Percentiles rank a stretch among this genome's conserved stretches.
Conservation (phyloP, 2,888 invertebrate genomes). For the Oligia fasciuncula region DNA sequence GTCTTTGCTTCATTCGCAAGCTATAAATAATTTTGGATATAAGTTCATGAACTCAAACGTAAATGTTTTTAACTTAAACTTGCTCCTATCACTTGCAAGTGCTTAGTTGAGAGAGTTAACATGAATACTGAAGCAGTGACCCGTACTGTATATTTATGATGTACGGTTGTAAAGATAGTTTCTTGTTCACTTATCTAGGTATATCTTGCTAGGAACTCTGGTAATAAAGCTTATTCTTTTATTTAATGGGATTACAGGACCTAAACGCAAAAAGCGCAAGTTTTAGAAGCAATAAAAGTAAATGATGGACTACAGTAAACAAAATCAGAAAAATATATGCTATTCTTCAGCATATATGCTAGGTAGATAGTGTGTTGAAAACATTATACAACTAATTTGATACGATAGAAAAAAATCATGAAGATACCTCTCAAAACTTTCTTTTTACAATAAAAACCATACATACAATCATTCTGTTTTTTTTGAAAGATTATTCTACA, state of each 20-base stretch:
- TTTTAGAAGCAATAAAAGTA: too few species aligned
- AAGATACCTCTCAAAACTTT: too few species aligned
- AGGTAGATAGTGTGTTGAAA: too few species aligned
- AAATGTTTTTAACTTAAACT: slow-evolving; percentile 36
- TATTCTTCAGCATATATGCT: too few species aligned
- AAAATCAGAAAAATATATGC: too few species aligned
- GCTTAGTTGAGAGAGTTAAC: slow-evolving; percentile 13
- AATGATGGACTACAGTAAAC: too few species aligned
- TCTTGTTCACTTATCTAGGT: not conserved
- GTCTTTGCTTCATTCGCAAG: not conserved
- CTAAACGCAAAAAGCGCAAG: too few species aligned
- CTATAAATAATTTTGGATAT: slow-evolving; percentile 18
- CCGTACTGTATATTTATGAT: slow-evolving; percentile 25
- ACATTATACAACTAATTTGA: too few species aligned
- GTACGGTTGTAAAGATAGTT: slow-evolving; percentile 1
- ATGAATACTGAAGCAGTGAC: slow-evolving; percentile 33
- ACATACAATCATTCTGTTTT: too few species aligned
- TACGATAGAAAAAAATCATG: too few species aligned
- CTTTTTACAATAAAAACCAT: too few species aligned
- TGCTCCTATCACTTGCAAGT: slow-evolving; percentile 30
- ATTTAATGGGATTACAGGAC: not conserved
- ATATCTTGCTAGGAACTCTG: not conserved
- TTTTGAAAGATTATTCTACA: too few species aligned
- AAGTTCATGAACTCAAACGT: slow-evolving; percentile 8
- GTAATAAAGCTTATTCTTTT: not conserved